These are phyloP conservation scores for Psittacula echo DNA, from an alignment of 2,797 vertebrate species.

Conservation along the genomic window DNA sequence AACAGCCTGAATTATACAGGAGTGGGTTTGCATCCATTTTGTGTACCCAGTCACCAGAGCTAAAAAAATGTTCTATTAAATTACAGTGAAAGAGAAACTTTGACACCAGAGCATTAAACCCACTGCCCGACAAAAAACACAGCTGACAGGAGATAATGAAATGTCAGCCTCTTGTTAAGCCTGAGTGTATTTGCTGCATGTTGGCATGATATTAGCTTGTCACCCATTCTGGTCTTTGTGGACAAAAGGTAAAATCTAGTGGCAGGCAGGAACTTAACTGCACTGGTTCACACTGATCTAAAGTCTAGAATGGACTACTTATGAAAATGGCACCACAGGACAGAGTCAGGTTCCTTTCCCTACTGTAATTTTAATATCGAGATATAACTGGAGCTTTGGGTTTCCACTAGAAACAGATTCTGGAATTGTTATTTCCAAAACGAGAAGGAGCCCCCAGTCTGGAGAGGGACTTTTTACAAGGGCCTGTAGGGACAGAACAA, in stretches of 20 bases:
- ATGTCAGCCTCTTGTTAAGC: not conserved
- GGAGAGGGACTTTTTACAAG: not conserved
- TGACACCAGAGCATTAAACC: not conserved
- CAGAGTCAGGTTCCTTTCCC: not conserved
- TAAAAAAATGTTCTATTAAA: not conserved
- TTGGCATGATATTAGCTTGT: not conserved
- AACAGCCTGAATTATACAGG: not conserved
- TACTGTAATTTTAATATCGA: not conserved
- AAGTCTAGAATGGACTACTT: not conserved
- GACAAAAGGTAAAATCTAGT: not conserved
- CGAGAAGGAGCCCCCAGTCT: not conserved
- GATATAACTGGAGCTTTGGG: not conserved
- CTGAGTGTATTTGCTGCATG: not conserved
- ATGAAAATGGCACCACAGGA: not conserved
- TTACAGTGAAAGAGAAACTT: not conserved
- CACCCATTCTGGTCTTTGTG: not conserved
- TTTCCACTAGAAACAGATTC: not conserved
- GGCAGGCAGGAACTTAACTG: not conserved
- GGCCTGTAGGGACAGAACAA: not conserved
- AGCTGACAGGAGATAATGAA: not conserved
- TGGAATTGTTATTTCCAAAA: not conserved
- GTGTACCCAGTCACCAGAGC: not conserved
- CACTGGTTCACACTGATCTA: not conserved
- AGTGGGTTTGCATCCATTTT: not conserved
- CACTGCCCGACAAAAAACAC: not conserved